Conservation (phyloP, 1,140 invertebrate species). For the Sinella curviseta region DNA sequence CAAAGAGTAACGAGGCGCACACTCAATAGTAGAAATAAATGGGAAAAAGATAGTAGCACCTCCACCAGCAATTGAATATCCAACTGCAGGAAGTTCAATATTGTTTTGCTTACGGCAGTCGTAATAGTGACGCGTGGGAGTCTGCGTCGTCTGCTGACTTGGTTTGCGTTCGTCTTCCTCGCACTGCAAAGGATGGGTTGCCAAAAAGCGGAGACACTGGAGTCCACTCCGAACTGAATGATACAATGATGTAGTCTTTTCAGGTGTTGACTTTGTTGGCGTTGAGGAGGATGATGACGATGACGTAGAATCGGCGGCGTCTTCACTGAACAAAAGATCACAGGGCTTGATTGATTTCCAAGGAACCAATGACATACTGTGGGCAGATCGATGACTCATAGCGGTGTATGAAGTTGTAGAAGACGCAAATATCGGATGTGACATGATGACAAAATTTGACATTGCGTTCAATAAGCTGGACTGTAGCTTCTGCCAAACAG, state of each 20-base stretch:
- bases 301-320: not conserved
- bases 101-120: not conserved
- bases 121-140: not conserved
- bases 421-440: not conserved
- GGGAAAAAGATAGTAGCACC: not conserved
- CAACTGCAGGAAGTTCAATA: not conserved
- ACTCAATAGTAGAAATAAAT: not conserved
- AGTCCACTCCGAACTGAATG: not conserved
- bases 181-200: not conserved
- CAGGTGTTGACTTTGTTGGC: not conserved
- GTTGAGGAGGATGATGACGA: not conserved
- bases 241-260: not conserved
- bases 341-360: not conserved
- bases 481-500: constrained; percentile 3
- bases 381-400: no score
- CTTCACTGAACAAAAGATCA: not conserved
- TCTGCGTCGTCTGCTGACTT: not conserved
- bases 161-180: not conserved
- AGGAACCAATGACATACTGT: not conserved
- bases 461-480: not conserved
- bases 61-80: not conserved
- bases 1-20: not conserved
- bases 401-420: not conserved
- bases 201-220: constrained; percentile 4
- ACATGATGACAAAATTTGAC: constrained; percentile 9